Percentiles rank a stretch among this genome's conserved stretches.
Evolutionary conservation across 23 tunicate genomes (phyloP).

Genomic region (Ascidia mentula): DNA sequence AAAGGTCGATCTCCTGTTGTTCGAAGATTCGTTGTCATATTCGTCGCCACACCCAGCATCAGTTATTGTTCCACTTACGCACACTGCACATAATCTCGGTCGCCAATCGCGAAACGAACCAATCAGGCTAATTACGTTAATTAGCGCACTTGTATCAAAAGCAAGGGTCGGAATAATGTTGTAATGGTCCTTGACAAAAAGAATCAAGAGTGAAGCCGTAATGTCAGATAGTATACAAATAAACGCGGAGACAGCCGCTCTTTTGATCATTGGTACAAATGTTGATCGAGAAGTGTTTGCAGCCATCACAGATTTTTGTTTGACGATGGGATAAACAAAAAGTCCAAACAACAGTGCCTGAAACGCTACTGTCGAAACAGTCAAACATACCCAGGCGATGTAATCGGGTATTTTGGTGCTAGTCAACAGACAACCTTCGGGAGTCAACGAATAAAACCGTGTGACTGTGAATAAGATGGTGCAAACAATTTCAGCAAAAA

Average conservation of each 20-base stretch:
- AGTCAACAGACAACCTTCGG: constrained; percentile 19
- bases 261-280: constrained; percentile 34
- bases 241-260: constrained; percentile 25
- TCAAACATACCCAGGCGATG: constrained; percentile 42
- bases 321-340: constrained; percentile 36
- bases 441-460: constrained; percentile 29
- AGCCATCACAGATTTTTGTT: constrained; percentile 9
- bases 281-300: neutral
- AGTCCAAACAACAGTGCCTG: constrained; percentile 25
- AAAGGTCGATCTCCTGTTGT: neutral
- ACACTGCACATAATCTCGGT: neutral
- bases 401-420: constrained; percentile 11
- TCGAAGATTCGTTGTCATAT: neutral
- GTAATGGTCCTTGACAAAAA: constrained; percentile 27
- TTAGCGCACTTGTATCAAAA: constrained; percentile 19
- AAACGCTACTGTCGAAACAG: constrained; percentile 24
- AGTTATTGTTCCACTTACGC: neutral
- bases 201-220: constrained; percentile 16
- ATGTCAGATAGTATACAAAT: constrained; percentile 37
- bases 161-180: constrained; percentile 44
- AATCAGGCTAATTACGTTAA: constrained; percentile 38
- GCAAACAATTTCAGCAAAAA: constrained; percentile 34
- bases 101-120: constrained; percentile 47
- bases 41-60: neutral
- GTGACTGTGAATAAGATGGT: constrained; percentile 37